Evolutionary conservation across 2,113 vertebrate genomes (phyloP).

Genomic region (Accipiter virgatus): DNA sequence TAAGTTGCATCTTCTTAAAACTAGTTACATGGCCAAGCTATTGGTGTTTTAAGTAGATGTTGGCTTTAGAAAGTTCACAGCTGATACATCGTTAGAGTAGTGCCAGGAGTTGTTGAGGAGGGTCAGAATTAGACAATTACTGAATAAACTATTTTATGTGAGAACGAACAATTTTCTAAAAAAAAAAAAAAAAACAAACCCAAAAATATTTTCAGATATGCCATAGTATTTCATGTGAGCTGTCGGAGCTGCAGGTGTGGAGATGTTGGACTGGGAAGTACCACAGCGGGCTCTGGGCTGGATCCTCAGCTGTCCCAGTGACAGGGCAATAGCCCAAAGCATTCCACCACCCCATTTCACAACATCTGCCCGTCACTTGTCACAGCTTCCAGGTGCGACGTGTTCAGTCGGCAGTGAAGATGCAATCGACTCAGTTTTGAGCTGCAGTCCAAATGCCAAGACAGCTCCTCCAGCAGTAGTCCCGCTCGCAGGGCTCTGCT

Average conservation of each 20-base stretch:
- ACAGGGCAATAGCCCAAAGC: background rate
- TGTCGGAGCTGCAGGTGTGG: background rate
- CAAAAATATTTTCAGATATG: background rate
- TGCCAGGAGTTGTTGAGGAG: background rate
- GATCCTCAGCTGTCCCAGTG: background rate
- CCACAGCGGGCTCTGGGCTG: background rate
- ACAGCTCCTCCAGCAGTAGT: background rate
- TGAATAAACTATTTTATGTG: background rate
- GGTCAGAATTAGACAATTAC: background rate
- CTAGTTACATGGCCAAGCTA: background rate
- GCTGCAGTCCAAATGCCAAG: background rate
- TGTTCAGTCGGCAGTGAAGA: background rate
- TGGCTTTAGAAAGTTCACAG: background rate
- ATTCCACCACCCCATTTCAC: background rate
- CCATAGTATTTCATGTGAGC: background rate
- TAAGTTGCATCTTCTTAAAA: background rate
- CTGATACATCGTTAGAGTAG: background rate
- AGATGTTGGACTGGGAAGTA: rapidly evolving
- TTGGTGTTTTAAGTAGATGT: background rate
- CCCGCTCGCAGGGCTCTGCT: background rate
- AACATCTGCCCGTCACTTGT: background rate
- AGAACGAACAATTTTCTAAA: background rate
- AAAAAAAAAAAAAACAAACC: background rate
- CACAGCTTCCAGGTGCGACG: background rate
- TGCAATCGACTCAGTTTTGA: background rate